Evolutionary conservation across 2,888 invertebrate genomes (phyloP).

Genomic region (Meghimatium bilineatum): DNA sequence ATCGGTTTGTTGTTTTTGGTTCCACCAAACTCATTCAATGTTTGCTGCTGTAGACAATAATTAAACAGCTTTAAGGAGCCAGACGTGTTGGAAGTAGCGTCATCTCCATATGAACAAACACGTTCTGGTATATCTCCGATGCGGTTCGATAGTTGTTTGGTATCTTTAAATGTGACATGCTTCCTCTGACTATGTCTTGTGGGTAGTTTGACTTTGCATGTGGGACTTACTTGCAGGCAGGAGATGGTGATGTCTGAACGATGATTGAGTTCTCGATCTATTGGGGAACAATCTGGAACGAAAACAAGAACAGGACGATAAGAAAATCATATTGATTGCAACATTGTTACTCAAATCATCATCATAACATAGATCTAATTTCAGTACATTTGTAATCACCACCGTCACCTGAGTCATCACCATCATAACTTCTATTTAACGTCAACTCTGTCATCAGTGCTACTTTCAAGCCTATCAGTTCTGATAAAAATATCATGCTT

Average conservation of each 20-base stretch:
- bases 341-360: background rate
- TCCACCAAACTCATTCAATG: background rate
- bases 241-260: slow-evolving; percentile 32
- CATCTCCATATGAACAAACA: background rate
- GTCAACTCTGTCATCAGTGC: too few species aligned
- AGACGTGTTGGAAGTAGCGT: background rate
- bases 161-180: slow-evolving; percentile 56
- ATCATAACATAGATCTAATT: background rate
- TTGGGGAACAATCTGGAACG: slow-evolving; percentile 33
- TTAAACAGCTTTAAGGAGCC: too few species aligned
- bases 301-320: too few species aligned
- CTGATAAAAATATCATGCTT: too few species aligned
- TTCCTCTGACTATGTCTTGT: slow-evolving; percentile 51
- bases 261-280: slow-evolving; percentile 44
- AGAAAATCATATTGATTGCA: too few species aligned
- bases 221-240: slow-evolving; percentile 33
- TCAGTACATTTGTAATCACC: too few species aligned
- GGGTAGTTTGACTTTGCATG: slow-evolving; percentile 48
- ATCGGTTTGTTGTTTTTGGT: background rate
- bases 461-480: too few species aligned
- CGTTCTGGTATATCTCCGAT: background rate
- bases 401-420: too few species aligned
- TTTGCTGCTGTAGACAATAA: background rate
- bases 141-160: slow-evolving; percentile 16
- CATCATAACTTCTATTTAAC: too few species aligned